Evolutionary conservation across 2,797 vertebrate genomes (phyloP).

Genomic region (Tangara arthus): DNA sequence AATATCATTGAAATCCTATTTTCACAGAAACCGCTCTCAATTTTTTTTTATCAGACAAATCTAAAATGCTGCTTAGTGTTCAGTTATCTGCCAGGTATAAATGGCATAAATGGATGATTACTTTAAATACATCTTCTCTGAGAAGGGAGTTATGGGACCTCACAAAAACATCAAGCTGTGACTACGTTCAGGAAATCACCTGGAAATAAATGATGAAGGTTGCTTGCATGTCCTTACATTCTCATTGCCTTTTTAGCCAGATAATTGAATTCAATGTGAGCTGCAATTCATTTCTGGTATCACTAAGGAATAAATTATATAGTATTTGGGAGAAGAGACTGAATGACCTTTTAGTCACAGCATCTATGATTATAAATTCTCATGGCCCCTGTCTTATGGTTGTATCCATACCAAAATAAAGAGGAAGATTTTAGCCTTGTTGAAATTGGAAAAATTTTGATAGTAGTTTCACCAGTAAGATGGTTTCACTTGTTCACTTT

Average conservation of each 20-base stretch:
- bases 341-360: background rate
- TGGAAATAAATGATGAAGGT: constrained; percentile 74
- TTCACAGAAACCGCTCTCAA: constrained; percentile 64
- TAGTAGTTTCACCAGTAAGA: background rate
- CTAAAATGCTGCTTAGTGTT: constrained; percentile 64
- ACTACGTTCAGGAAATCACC: constrained; percentile 70
- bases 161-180: constrained; percentile 75
- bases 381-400: rapidly evolving
- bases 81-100: constrained; percentile 73
- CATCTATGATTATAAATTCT: background rate
- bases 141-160: constrained; percentile 71
- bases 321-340: constrained; percentile 3
- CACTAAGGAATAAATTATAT: constrained; percentile 44
- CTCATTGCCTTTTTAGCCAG: constrained; percentile 56
- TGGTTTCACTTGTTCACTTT: background rate
- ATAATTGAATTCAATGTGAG: constrained; percentile 63
- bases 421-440: background rate
- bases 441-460: background rate
- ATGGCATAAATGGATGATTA: constrained; percentile 78
- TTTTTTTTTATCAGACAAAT: constrained; percentile 70
- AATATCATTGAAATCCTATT: constrained; percentile 73
- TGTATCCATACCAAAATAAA: background rate
- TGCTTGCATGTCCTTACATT: constrained; percentile 66
- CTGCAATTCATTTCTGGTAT: constrained; percentile 37
- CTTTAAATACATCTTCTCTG: constrained; percentile 76